Evolutionary conservation across 2,888 invertebrate genomes (phyloP).

Genomic region (Machimus rusticus): DNA sequence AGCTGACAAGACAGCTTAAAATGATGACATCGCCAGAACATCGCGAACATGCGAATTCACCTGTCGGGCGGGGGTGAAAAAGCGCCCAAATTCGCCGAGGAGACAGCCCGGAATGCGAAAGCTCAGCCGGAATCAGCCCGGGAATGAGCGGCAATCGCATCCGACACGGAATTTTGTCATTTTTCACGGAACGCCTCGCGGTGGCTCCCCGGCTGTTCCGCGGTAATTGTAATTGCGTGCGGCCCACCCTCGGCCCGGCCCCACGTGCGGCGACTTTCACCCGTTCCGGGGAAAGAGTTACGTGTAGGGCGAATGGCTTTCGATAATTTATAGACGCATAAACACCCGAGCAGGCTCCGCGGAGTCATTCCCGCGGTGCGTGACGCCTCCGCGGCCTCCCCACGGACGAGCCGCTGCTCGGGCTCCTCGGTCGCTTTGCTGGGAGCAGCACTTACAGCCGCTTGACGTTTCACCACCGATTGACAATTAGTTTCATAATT

Average conservation of each 20-base stretch:
- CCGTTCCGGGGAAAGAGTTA: conserved; percentile 13
- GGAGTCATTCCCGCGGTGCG: neutral
- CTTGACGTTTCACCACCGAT: conserved; percentile 29
- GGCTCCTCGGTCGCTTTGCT: neutral
- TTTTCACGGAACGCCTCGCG: conserved; percentile 11
- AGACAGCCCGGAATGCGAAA: conserved; percentile 16
- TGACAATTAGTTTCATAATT: conserved; percentile 37
- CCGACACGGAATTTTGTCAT: conserved; percentile 34
- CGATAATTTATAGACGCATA: conserved; percentile 35
- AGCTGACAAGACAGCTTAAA: conserved; percentile 40
- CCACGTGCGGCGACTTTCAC: neutral
- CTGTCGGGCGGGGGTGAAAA: conserved; percentile 12
- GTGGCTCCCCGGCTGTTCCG: neutral
- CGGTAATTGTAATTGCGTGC: conserved; percentile 37
- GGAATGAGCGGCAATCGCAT: conserved; percentile 15
- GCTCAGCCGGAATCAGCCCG: neutral
- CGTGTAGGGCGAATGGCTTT: conserved; percentile 19
- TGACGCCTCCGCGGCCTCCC: neutral
- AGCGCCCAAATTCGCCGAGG: neutral
- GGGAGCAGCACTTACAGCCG: neutral
- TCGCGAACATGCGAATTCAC: conserved; percentile 23
- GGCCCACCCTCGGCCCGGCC: neutral
- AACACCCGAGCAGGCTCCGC: neutral
- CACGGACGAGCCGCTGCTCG: neutral
- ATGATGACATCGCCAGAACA: conserved; percentile 28